A percentile compares a stretch with the other conserved stretches of the same genome.
Conservation (phyloP, 2,113 vertebrate species). For the Psettodes erumei region DNA sequence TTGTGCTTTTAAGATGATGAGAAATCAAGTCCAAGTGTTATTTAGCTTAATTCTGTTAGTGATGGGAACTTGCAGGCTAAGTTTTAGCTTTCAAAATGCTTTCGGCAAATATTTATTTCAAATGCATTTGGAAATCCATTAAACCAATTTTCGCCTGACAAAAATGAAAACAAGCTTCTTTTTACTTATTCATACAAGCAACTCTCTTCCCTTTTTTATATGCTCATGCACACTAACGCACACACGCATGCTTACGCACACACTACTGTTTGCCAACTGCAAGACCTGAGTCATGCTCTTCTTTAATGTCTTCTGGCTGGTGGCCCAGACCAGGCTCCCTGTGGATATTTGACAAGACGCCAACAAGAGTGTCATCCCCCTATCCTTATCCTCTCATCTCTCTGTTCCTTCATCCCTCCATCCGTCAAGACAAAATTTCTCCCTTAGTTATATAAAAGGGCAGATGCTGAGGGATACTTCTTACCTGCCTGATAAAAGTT, state of each 20-base stretch:
- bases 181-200: background rate
- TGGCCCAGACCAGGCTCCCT: constrained; percentile 49
- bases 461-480: constrained; percentile 36
- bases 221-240: background rate
- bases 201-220: background rate
- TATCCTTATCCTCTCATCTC: constrained; percentile 37
- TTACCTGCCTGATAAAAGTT: constrained; percentile 11
- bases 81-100: background rate
- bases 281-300: constrained; percentile 54
- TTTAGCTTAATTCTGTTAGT: constrained; percentile 13
- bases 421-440: constrained; percentile 31
- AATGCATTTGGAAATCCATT: background rate
- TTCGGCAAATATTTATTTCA: background rate
- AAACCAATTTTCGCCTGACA: background rate
- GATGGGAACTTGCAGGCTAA: background rate
- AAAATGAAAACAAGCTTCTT: background rate
- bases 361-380: constrained; percentile 40
- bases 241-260: background rate
- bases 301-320: constrained; percentile 45
- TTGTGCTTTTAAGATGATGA: constrained; percentile 36
- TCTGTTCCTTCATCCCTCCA: constrained; percentile 32
- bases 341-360: constrained; percentile 58
- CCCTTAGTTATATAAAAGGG: constrained; percentile 25
- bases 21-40: constrained; percentile 15
- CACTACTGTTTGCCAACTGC: constrained; percentile 12